Conservation (phyloP, 2,113 vertebrate species). For the Phyllostomus hastatus region DNA sequence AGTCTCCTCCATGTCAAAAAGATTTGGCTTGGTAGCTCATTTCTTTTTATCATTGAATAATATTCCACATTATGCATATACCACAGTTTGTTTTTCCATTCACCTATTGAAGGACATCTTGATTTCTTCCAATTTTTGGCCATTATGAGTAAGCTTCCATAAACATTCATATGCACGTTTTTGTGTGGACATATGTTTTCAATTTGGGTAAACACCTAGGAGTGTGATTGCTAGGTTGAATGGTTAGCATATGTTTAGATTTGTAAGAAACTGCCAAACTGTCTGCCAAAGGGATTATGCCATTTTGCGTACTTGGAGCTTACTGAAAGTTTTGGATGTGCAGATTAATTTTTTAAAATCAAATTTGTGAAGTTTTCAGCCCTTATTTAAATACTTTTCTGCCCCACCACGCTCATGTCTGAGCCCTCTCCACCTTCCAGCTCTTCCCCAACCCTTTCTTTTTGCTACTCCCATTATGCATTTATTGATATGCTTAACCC, state of each 20-base stretch:
- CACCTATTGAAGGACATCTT: no score
- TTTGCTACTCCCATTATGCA: background rate
- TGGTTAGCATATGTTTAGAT: background rate
- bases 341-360: background rate
- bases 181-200: background rate
- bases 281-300: background rate
- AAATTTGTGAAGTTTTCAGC: background rate
- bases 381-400: background rate
- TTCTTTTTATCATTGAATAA: no score
- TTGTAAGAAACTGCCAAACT: background rate
- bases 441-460: background rate
- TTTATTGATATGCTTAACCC: background rate
- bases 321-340: background rate
- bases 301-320: background rate
- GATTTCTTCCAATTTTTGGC: no score
- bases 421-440: background rate
- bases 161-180: no score
- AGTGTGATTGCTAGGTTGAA: background rate
- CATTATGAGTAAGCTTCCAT: no score
- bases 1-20: no score
- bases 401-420: fast-evolving
- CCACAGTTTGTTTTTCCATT: no score
- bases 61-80: no score
- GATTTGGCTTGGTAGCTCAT: no score
- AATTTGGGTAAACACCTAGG: background rate